Percentiles rank a stretch among this genome's conserved stretches.
phyloP scores from a whole-genome alignment of 2,888 invertebrate species.

The Crioceris asparagi region DNA sequence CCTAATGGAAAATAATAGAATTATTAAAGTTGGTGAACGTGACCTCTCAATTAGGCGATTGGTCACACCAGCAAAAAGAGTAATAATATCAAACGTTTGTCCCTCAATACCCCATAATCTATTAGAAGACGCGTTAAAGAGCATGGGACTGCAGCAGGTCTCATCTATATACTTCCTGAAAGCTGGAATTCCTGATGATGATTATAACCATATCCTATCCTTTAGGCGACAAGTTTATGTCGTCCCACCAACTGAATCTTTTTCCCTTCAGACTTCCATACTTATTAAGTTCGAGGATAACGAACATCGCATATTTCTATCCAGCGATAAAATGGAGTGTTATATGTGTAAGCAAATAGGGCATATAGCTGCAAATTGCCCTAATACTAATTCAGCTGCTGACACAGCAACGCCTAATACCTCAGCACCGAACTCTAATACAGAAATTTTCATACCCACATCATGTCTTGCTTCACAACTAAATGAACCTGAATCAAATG shows the following conservation, averaged over 20 bases:
- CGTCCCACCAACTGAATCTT: slow-evolving; percentile 3
- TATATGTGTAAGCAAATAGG: background rate
- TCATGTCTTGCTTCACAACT: no score
- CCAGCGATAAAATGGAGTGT: background rate
- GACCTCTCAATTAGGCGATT: slow-evolving; percentile 12
- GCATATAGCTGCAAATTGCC: no score
- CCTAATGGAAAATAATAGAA: slow-evolving; percentile 13
- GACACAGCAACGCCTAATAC: no score
- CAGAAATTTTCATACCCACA: background rate
- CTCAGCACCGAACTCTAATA: no score
- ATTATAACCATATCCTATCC: slow-evolving; percentile 18
- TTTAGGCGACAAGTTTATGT: slow-evolving; percentile 16
- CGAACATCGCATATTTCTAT: background rate
- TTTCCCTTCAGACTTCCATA: background rate
- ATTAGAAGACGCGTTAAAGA: slow-evolving; percentile 5
- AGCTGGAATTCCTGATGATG: slow-evolving; percentile 16
- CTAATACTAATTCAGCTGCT: no score
- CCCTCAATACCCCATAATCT: slow-evolving; percentile 16
- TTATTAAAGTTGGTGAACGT: slow-evolving; percentile 10
- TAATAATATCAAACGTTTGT: slow-evolving; percentile 21
- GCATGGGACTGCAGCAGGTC: background rate
- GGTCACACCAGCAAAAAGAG: slow-evolving; percentile 16
- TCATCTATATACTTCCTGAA: slow-evolving; percentile 16
- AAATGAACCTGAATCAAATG: background rate
- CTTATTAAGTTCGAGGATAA: background rate